Percentiles rank a stretch among this genome's conserved stretches.
Evolutionary conservation across 2,888 invertebrate genomes (phyloP).

Genomic region (Acleris holmiana): DNA sequence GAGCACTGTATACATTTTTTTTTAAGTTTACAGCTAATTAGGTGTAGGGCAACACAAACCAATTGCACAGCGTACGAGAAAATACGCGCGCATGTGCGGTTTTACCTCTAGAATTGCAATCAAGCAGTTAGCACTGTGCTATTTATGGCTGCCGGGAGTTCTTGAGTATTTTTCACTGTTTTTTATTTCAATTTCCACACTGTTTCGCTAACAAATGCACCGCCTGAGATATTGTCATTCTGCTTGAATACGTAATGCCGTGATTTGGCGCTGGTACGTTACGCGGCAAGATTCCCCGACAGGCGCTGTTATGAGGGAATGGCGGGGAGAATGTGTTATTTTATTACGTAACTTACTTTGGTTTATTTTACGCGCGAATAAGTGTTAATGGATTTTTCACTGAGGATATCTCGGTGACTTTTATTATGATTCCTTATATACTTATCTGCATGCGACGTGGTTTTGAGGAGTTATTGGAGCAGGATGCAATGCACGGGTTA

Average conservation of each 20-base stretch:
- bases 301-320: constrained; percentile 54
- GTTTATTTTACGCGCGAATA: constrained; percentile 65
- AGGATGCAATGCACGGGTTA: constrained; percentile 67
- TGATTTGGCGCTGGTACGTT: constrained; percentile 54
- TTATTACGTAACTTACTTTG: constrained; percentile 59
- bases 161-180: constrained; percentile 23
- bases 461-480: constrained; percentile 69
- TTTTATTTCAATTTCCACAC: constrained; percentile 34
- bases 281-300: constrained; percentile 53
- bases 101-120: constrained; percentile 20
- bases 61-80: constrained; percentile 15
- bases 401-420: constrained; percentile 59
- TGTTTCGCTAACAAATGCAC: constrained; percentile 36
- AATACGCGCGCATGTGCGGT: constrained; percentile 24
- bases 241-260: constrained; percentile 57
- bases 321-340: constrained; percentile 59
- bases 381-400: constrained; percentile 72
- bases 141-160: constrained; percentile 13
- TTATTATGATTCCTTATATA: constrained; percentile 66
- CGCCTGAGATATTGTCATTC: constrained; percentile 47
- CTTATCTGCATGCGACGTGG: constrained; percentile 52
- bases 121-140: constrained; percentile 21
- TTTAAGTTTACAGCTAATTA: background rate
- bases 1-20: no score
- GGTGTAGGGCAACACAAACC: background rate